phyloP scores from a whole-genome alignment of 1,140 invertebrate species.

The Drosophila sucinea region DNA sequence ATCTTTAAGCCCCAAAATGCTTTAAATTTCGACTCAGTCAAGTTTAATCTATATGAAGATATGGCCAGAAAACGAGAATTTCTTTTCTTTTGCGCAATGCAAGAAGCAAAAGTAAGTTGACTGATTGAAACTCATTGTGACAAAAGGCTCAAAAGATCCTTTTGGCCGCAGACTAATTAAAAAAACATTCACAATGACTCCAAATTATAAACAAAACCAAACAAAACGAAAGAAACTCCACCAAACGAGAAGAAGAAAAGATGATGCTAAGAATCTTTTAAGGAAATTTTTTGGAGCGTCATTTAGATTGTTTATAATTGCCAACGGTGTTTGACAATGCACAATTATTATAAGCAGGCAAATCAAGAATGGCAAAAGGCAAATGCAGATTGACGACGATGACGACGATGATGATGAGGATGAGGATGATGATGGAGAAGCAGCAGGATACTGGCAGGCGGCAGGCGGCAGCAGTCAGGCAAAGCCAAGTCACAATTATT shows the following conservation, averaged over 20 bases:
- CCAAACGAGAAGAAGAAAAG: constrained; percentile 6
- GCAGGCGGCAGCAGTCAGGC: no score
- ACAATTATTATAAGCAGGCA: constrained; percentile 52
- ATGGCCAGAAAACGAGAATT: neutral
- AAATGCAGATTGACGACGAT: constrained; percentile 3
- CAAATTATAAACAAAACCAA: constrained; percentile 52
- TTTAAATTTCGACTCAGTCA: constrained; percentile 7
- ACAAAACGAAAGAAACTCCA: constrained; percentile 9
- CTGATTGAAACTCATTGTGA: constrained; percentile 61
- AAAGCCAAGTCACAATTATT: constrained; percentile 24
- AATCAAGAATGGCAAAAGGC: constrained; percentile 10
- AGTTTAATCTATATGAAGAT: neutral
- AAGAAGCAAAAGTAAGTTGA: neutral
- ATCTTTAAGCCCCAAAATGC: constrained; percentile 32
- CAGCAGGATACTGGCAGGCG: neutral
- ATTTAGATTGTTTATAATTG: constrained; percentile 34
- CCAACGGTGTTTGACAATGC: constrained; percentile 34
- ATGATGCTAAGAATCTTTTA: constrained; percentile 37
- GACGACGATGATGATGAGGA: neutral
- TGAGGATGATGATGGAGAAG: constrained; percentile 20
- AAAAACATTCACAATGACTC: constrained; percentile 67
- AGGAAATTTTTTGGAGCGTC: constrained; percentile 25
- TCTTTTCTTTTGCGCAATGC: constrained; percentile 30
- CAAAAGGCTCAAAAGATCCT: constrained; percentile 48
- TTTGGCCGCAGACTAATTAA: constrained; percentile 67